These are phyloP conservation scores for Mionectes olivaceus DNA, from an alignment of 2,797 vertebrate species.

Conservation along the genomic window DNA sequence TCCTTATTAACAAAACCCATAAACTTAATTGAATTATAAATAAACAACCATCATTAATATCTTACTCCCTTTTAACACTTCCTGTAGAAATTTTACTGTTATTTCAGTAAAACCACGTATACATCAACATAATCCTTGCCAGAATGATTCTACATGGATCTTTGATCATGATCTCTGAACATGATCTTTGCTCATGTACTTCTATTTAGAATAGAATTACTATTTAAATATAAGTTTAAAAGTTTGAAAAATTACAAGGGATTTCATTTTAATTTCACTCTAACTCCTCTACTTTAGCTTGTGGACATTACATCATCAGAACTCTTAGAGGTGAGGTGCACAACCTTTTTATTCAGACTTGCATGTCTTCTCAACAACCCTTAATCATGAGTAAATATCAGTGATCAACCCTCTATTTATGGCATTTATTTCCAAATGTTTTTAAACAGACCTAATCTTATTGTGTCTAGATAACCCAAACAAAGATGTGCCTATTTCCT, in stretches of 20 bases:
- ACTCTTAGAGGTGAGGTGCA: background rate
- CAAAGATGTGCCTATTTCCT: fast-evolving
- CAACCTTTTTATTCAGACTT: background rate
- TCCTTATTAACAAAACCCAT: background rate
- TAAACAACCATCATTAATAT: background rate
- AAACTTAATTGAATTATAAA: background rate
- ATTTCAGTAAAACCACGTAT: background rate
- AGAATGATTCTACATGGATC: background rate
- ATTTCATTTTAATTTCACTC: background rate
- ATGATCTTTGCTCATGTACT: background rate
- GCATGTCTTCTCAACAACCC: background rate
- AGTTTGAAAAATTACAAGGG: background rate
- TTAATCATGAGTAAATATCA: background rate
- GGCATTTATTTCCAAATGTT: background rate
- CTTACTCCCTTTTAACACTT: background rate
- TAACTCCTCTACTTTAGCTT: background rate
- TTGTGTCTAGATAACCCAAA: background rate
- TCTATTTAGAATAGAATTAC: background rate
- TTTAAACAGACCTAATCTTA: background rate
- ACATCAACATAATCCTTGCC: background rate
- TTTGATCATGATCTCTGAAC: background rate
- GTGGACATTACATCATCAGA: background rate
- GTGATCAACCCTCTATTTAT: background rate
- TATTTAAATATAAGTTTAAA: background rate
- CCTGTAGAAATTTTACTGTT: background rate